Evolutionary conservation across 2,888 invertebrate genomes (phyloP).

Genomic region (Pammene fasciana): DNA sequence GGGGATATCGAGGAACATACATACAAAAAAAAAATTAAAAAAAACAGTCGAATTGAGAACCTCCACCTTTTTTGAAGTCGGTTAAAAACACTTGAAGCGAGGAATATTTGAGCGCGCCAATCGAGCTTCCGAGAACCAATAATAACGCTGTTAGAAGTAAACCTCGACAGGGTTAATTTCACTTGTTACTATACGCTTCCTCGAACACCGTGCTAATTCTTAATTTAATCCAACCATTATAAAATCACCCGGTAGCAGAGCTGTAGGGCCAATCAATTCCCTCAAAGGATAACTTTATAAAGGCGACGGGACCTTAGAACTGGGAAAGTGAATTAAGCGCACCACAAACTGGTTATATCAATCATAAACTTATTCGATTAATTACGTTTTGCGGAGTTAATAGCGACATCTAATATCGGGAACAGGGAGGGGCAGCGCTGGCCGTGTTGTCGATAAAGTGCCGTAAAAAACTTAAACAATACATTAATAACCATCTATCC

Average conservation of each 20-base stretch:
- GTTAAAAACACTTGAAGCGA: constrained; percentile 18
- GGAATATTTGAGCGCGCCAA: constrained; percentile 14
- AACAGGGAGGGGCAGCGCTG: constrained; percentile 58
- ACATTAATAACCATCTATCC: no score
- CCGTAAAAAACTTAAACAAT: background rate
- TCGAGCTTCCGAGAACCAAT: constrained; percentile 33
- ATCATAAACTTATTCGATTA: constrained; percentile 84
- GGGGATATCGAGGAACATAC: background rate
- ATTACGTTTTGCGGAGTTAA: constrained; percentile 84
- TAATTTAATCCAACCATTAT: constrained; percentile 71
- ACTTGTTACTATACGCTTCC: constrained; percentile 57
- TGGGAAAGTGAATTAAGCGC: constrained; percentile 83
- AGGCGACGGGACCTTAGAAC: constrained; percentile 71
- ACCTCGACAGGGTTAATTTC: constrained; percentile 53
- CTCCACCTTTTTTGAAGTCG: constrained; percentile 5
- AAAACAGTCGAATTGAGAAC: no score
- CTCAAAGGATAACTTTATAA: constrained; percentile 80
- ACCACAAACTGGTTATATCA: constrained; percentile 84
- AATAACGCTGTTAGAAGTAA: constrained; percentile 37
- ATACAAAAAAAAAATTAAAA: no score
- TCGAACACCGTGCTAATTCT: constrained; percentile 47
- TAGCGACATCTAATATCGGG: constrained; percentile 82
- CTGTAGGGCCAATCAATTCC: constrained; percentile 75
- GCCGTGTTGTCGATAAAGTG: constrained; percentile 32
- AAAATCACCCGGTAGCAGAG: constrained; percentile 66